phyloP scores from a whole-genome alignment of 2,113 vertebrate species.

The Empidonax traillii region DNA sequence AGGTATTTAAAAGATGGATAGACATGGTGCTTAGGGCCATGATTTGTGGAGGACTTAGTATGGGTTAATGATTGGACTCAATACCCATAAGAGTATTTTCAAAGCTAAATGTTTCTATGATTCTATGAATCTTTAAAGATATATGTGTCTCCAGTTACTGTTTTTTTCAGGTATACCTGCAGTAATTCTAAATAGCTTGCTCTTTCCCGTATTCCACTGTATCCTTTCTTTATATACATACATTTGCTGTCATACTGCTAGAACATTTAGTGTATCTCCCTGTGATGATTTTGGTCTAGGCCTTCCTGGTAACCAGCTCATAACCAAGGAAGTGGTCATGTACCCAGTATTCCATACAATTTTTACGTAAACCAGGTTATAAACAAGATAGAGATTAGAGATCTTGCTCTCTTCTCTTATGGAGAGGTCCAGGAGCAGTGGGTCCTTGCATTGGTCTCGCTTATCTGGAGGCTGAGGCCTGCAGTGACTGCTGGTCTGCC shows the following conservation, averaged over 20 bases:
- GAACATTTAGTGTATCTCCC: neutral
- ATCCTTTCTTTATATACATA: neutral
- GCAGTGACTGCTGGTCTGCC: no score
- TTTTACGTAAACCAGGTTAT: no score
- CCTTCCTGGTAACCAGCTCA: no score
- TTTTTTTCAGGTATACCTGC: neutral
- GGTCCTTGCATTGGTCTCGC: no score
- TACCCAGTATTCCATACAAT: no score
- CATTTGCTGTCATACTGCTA: neutral
- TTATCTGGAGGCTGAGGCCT: no score
- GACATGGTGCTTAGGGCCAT: neutral
- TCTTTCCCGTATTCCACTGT: neutral
- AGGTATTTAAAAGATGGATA: accelerated
- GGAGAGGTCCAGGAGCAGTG: no score
- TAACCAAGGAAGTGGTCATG: no score
- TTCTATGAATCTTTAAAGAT: neutral
- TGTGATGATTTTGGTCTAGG: no score
- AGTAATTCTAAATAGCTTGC: neutral
- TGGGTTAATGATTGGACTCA: neutral
- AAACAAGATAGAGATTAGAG: no score
- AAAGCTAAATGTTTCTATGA: neutral
- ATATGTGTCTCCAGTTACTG: neutral
- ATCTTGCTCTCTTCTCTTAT: no score
- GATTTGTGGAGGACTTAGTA: neutral
- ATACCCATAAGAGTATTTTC: neutral